Conservation (phyloP, 2,797 vertebrate species). For the Chelmon rostratus region DNA sequence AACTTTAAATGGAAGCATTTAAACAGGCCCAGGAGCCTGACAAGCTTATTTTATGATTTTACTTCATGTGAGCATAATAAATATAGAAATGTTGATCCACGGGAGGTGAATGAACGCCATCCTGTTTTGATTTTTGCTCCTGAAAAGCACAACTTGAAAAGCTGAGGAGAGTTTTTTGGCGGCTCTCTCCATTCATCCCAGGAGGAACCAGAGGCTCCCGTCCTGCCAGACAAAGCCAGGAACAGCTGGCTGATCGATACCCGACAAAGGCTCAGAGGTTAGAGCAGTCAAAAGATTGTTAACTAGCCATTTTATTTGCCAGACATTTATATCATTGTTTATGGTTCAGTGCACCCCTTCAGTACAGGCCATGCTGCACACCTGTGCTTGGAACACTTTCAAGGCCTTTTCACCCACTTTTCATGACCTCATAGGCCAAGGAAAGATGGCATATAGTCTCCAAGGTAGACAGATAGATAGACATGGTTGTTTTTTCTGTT, state of each 20-base stretch:
- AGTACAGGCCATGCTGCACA: slow-evolving; percentile 80
- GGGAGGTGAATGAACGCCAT: not conserved
- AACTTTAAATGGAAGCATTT: slow-evolving; percentile 60
- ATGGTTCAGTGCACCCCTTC: slow-evolving; percentile 84
- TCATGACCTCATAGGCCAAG: slow-evolving; percentile 62
- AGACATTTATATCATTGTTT: slow-evolving; percentile 91
- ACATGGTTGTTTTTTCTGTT: slow-evolving; percentile 5
- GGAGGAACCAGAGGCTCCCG: slow-evolving; percentile 80
- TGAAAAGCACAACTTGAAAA: slow-evolving; percentile 49
- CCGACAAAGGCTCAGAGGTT: slow-evolving; percentile 87
- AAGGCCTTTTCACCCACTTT: slow-evolving; percentile 72
- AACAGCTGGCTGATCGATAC: slow-evolving; percentile 91
- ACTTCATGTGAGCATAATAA: slow-evolving; percentile 30
- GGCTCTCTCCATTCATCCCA: slow-evolving; percentile 72
- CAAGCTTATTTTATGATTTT: slow-evolving; percentile 24
- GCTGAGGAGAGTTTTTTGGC: slow-evolving; percentile 57
- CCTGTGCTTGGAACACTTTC: slow-evolving; percentile 84
- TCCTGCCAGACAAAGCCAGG: slow-evolving; percentile 81
- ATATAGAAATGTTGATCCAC: slow-evolving; percentile 14
- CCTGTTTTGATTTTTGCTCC: slow-evolving; percentile 46
- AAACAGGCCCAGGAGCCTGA: slow-evolving; percentile 19
- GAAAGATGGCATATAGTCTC: slow-evolving; percentile 15
- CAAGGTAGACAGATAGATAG: slow-evolving; percentile 20
- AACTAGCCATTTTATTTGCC: slow-evolving; percentile 90
- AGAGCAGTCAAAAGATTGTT: slow-evolving; percentile 91